phyloP scores from a whole-genome alignment of 2,797 vertebrate species.

The Dicrostonyx torquatus region DNA sequence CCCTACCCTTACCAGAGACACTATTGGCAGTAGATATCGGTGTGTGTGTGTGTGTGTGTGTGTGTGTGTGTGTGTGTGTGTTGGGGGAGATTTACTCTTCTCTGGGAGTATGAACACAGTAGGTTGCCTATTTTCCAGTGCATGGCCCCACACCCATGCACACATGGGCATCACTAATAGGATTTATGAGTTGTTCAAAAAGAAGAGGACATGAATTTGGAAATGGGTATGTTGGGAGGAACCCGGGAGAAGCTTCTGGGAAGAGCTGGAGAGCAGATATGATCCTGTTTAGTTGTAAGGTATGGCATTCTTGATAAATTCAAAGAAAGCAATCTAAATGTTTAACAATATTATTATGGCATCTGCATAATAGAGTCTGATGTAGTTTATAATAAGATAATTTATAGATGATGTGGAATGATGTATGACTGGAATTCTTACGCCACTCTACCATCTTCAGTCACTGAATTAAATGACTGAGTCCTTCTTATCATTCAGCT shows the following conservation, averaged over 20 bases:
- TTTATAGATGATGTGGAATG: not conserved
- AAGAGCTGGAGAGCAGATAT: too few relatives aligned
- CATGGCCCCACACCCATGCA: not conserved
- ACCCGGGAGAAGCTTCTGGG: not conserved
- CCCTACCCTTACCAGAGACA: not conserved
- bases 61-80: not conserved
- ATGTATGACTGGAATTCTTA: not conserved
- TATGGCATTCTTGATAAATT: not conserved
- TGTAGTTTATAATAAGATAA: not conserved
- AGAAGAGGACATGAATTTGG: not conserved
- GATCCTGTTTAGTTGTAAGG: not conserved
- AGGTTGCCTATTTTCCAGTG: not conserved
- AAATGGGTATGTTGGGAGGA: not conserved
- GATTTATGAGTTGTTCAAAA: too few relatives aligned
- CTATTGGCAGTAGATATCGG: not conserved
- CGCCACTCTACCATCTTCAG: fast-evolving
- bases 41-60: not conserved
- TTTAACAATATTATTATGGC: not conserved
- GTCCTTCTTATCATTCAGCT: not conserved
- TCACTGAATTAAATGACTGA: not conserved
- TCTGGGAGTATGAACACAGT: not conserved
- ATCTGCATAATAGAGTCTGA: not conserved
- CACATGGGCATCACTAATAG: not conserved
- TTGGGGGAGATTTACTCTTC: not conserved
- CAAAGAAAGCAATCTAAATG: not conserved